A percentile compares a stretch with the other conserved stretches of the same genome.
These are phyloP conservation scores for Gallinago paraguaiae DNA, from an alignment of 2,113 vertebrate genomes.

Conservation along the genomic window DNA sequence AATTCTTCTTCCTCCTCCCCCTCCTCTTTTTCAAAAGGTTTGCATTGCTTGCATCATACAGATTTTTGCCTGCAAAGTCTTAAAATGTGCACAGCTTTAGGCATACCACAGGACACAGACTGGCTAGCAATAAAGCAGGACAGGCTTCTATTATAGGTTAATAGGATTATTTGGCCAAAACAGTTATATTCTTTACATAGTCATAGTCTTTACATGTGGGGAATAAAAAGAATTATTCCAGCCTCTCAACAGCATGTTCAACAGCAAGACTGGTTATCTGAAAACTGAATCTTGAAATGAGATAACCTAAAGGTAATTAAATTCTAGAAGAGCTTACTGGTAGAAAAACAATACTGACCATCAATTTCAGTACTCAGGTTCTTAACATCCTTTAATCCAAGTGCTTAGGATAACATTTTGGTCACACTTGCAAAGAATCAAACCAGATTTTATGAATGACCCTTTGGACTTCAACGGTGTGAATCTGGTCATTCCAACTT, in stretches of 20 bases:
- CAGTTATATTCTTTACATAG: not conserved
- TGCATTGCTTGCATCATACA: not conserved
- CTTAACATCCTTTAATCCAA: not conserved
- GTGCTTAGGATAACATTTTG: not conserved
- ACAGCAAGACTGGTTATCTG: not conserved
- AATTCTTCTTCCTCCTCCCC: not conserved
- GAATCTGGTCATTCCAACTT: not conserved
- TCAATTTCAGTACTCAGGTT: not conserved
- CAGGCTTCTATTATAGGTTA: not conserved
- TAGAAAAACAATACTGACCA: not conserved
- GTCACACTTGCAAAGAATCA: not conserved
- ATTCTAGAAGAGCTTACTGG: not conserved
- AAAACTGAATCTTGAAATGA: constrained; percentile 43
- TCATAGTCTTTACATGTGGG: not conserved
- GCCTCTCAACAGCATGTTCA: not conserved
- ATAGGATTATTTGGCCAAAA: not conserved
- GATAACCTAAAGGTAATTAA: constrained; percentile 12
- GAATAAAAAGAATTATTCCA: not conserved
- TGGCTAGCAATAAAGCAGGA: not conserved
- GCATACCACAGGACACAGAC: not conserved
- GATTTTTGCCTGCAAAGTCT: not conserved
- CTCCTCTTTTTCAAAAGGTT: not conserved
- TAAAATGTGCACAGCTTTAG: not conserved
- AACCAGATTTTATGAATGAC: not conserved
- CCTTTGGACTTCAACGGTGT: not conserved